Base-by-base conservation (phyloP, 2,797 vertebrate genomes). In the Notoglanidium macrostoma region DNA sequence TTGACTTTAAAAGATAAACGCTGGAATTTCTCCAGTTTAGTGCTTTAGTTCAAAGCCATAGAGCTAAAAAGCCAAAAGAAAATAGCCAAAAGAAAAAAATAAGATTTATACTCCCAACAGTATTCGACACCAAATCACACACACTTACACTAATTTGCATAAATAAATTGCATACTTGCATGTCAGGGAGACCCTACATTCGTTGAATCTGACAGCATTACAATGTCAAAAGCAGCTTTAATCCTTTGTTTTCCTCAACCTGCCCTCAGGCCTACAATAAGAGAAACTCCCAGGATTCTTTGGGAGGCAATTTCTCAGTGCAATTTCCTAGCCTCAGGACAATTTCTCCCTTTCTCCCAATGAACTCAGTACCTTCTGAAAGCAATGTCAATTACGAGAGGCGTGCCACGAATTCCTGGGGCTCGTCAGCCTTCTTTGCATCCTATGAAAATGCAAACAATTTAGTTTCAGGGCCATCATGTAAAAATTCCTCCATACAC, bases 1-100 rank as follows among this genome's bases (percentile, higher is more conserved):
- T 85, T 65, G 85, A 85, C 76, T 92, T 93, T 94, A 59, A 91
- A 72, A 84, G 85, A 90, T 91, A 92, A 92, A 92, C 92, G 89
- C 86, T 89, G 90, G 90, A 90, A 86, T 78, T 85, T 86, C 55
- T 89, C 89, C 88, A 87, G 57, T 35, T 90, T 86, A 85, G 80
- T 87, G 87, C 70, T 72, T 90, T 80, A 83, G 86, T 81, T 82
- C 82, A 72, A 46, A 15, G 86, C 88, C 88, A 84, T 59, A 49
- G 49, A 49, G 49, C 6, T 7, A 49, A 10, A 49, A 10, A 49
- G 49, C 6, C 7, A 49, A 10, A 49, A 10, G 10, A 10, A 49
- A 10, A 49, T 7, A 49, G 49, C 6, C 7, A 49, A 10, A 49
- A 10, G 10, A 10, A 49, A 59, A 51, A 14, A 81, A 17, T 89